Evolutionary conservation across 2,113 vertebrate genomes (phyloP).

Genomic region (Peromyscus californicus): DNA sequence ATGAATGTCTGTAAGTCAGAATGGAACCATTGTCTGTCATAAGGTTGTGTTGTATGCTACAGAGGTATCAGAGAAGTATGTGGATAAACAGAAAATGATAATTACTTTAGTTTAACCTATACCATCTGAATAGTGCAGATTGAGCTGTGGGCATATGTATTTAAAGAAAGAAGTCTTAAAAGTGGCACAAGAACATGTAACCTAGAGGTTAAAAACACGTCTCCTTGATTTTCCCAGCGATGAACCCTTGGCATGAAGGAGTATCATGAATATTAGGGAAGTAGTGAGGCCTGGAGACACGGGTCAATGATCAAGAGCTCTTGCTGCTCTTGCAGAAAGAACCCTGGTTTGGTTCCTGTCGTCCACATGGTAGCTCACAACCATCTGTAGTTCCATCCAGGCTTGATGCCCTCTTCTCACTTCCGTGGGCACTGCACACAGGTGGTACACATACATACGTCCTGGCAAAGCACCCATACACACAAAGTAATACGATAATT

Average conservation of each 20-base stretch:
- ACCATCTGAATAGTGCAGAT: neutral
- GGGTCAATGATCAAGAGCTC: neutral
- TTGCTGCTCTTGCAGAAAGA: neutral
- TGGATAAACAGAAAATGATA: slow-evolving; percentile 18
- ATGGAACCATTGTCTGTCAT: neutral
- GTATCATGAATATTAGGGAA: slow-evolving; percentile 18
- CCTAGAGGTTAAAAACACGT: neutral
- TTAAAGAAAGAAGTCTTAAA: slow-evolving; percentile 25
- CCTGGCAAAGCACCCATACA: neutral
- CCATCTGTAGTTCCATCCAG: neutral
- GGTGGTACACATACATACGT: no score
- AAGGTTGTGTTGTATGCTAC: neutral
- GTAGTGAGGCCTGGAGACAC: neutral
- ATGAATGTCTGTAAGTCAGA: neutral
- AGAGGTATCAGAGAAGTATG: neutral
- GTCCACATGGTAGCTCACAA: neutral
- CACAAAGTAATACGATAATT: slow-evolving; percentile 9
- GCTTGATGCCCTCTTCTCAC: neutral
- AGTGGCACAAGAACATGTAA: neutral
- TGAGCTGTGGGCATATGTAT: slow-evolving; percentile 12
- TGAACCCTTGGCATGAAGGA: neutral
- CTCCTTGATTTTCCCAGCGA: neutral
- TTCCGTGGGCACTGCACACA: neutral
- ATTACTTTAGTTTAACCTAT: slow-evolving; percentile 21
- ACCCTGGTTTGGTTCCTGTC: neutral